Evolutionary conservation across 2,797 vertebrate genomes (phyloP).

Genomic region (Lepus townsendii): DNA sequence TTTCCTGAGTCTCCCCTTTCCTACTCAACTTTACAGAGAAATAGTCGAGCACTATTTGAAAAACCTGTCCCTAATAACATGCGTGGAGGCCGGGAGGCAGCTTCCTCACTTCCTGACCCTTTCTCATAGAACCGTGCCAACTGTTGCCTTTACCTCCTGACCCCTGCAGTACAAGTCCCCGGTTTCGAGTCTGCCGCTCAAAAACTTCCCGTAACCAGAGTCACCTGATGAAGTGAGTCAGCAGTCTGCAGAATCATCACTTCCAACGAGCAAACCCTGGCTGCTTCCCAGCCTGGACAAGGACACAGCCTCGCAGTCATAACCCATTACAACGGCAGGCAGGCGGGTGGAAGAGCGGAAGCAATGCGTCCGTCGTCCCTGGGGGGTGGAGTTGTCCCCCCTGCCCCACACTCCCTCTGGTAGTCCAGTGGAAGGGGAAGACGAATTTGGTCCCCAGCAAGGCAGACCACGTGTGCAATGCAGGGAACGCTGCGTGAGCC

Average conservation of each 20-base stretch:
- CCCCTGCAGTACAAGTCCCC: neutral
- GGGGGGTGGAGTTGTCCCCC: neutral
- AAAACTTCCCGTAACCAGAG: constrained; percentile 15
- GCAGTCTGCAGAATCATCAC: constrained; percentile 28
- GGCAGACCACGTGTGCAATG: neutral
- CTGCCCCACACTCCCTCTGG: neutral
- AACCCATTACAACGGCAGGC: neutral
- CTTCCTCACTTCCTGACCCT: neutral
- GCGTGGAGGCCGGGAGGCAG: constrained; percentile 9
- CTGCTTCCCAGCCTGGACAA: constrained; percentile 58
- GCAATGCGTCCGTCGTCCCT: neutral
- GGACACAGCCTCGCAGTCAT: neutral
- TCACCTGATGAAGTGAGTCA: constrained; percentile 39
- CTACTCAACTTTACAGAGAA: constrained; percentile 52
- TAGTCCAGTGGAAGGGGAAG: constrained; percentile 27
- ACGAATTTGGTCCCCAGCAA: constrained; percentile 28
- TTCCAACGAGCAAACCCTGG: neutral
- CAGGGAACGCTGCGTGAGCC: neutral
- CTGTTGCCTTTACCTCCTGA: constrained; percentile 37
- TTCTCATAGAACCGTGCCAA: neutral
- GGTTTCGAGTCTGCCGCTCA: constrained; percentile 20
- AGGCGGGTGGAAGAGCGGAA: neutral
- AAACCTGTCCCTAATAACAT: neutral
- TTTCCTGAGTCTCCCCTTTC: constrained; percentile 9
- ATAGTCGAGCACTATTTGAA: constrained; percentile 27